These are phyloP conservation scores for Papilio glaucus DNA, from an alignment of 1,140 invertebrate species.

Conservation along the genomic window DNA sequence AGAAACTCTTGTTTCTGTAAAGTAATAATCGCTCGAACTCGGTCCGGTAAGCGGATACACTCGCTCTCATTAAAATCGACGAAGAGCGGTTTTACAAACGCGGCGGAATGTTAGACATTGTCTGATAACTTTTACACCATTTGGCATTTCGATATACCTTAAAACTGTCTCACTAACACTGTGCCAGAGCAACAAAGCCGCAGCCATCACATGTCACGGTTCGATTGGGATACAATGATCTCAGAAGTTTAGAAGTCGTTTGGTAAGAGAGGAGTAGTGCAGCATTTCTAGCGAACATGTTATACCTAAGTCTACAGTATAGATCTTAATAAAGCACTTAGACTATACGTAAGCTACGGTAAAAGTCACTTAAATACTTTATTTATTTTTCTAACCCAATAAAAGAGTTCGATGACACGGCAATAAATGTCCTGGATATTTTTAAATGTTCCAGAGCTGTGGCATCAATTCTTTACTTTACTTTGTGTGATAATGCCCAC, in stretches of 20 bases:
- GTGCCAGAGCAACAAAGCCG: too few species aligned
- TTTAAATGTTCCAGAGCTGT: conserved; percentile 4
- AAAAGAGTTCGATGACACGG: background rate
- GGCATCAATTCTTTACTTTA: conserved; percentile 18
- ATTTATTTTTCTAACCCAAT: too few species aligned
- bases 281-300: too few species aligned
- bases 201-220: too few species aligned
- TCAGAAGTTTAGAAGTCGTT: too few species aligned
- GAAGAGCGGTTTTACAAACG: conserved; percentile 13
- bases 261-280: too few species aligned
- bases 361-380: too few species aligned
- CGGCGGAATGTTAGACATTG: conserved; percentile 13
- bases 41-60: conserved; percentile 18
- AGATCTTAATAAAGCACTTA: too few species aligned
- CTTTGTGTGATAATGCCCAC: conserved; percentile 29
- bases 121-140: conserved; percentile 5
- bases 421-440: background rate
- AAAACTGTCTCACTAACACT: background rate
- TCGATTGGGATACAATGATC: too few species aligned
- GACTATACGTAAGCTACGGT: too few species aligned
- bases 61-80: conserved; percentile 20
- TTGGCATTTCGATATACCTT: background rate
- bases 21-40: conserved; percentile 33
- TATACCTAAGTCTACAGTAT: too few species aligned
- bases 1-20: conserved; percentile 32